These are phyloP conservation scores for Chionis minor DNA, from an alignment of 2,113 vertebrate genomes.

Conservation along the genomic window DNA sequence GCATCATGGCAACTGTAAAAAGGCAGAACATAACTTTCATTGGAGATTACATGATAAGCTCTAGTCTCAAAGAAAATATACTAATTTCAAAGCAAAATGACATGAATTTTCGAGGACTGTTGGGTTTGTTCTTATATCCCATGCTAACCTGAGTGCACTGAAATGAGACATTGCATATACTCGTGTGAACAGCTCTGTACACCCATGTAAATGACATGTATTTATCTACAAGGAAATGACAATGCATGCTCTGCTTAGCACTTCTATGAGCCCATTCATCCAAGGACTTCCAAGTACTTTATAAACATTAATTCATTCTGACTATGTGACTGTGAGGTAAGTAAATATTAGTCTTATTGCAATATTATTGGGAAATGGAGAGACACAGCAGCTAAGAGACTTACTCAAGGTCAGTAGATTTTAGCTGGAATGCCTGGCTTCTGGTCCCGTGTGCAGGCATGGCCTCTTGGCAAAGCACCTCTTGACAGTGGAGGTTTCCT, in stretches of 20 bases:
- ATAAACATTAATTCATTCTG: slow-evolving; percentile 53
- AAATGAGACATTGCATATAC: background rate
- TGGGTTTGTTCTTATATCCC: slow-evolving; percentile 16
- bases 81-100: slow-evolving; percentile 54
- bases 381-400: background rate
- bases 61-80: slow-evolving; percentile 50
- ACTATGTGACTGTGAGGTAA: background rate
- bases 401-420: background rate
- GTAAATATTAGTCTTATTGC: slow-evolving; percentile 56
- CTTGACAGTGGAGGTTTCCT: background rate
- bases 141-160: background rate
- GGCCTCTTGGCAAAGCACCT: background rate
- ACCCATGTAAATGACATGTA: background rate
- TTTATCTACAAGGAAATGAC: slow-evolving; percentile 41
- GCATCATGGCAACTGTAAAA: slow-evolving; percentile 61
- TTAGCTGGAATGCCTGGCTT: background rate
- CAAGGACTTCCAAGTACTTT: slow-evolving; percentile 48
- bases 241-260: slow-evolving; percentile 22
- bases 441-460: background rate
- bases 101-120: slow-evolving; percentile 41
- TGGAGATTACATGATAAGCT: slow-evolving; percentile 61
- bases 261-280: slow-evolving; percentile 23
- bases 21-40: slow-evolving; percentile 61
- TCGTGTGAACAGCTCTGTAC: background rate
- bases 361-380: slow-evolving; percentile 7